phyloP scores from a whole-genome alignment of 2,113 vertebrate species.

The Embiotoca jacksoni region DNA sequence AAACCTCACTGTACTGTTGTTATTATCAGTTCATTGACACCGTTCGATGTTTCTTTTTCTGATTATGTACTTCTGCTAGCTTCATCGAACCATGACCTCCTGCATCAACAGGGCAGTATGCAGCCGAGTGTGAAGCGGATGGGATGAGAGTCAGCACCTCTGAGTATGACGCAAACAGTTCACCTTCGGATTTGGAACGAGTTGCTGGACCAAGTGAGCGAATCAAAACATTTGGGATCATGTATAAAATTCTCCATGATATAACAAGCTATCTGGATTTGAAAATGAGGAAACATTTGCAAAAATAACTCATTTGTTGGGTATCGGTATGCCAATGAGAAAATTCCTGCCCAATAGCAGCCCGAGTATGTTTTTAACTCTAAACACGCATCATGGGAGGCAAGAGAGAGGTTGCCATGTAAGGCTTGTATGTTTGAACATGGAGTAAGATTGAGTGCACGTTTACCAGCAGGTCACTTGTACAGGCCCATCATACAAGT shows the following conservation, averaged over 20 bases:
- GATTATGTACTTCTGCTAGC: neutral
- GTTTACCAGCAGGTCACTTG: neutral
- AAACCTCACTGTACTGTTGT: neutral
- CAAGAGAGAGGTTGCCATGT: neutral
- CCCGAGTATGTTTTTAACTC: neutral
- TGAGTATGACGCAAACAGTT: neutral
- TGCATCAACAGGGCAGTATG: neutral
- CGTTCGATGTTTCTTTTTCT: neutral
- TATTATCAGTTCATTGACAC: neutral
- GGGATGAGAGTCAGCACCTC: conserved; percentile 1
- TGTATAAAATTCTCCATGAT: neutral
- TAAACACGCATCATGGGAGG: too few species aligned
- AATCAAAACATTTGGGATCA: neutral
- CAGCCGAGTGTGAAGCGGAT: neutral
- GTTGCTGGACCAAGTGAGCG: neutral
- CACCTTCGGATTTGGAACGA: neutral
- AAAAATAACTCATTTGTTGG: neutral
- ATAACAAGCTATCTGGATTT: neutral
- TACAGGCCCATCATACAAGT: neutral
- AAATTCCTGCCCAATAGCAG: neutral
- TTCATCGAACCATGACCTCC: neutral
- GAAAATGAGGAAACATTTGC: neutral
- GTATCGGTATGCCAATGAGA: neutral
- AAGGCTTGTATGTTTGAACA: neutral
- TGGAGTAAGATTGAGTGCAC: neutral